A percentile compares a stretch with the other conserved stretches of the same genome.
phyloP scores from a whole-genome alignment of 2,797 vertebrate species.

The Xenops minutus region DNA sequence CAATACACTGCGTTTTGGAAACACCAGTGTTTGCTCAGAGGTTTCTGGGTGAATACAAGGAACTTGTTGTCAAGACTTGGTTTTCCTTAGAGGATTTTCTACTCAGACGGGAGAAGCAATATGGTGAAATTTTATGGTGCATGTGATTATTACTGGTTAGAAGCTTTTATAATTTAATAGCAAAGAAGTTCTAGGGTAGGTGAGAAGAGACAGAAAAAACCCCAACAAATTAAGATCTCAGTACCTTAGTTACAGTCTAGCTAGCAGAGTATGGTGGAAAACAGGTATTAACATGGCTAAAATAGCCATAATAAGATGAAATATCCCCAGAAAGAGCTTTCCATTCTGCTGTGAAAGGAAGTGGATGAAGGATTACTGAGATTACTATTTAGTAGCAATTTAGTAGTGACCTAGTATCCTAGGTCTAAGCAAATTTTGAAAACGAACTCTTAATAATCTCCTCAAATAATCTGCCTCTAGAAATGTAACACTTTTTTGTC shows the following conservation, averaged over 20 bases:
- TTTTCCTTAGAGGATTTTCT: background rate
- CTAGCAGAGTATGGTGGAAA: background rate
- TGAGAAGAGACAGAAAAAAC: fast-evolving
- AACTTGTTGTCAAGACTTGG: background rate
- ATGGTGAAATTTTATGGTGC: background rate
- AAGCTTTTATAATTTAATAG: background rate
- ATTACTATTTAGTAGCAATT: background rate
- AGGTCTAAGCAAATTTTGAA: background rate
- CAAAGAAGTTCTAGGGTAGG: background rate
- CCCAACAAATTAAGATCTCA: background rate
- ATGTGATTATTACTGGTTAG: background rate
- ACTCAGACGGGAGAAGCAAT: background rate
- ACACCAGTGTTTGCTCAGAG: background rate
- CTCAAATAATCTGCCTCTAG: background rate
- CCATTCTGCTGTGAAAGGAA: background rate
- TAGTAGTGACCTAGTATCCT: background rate
- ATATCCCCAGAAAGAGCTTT: background rate
- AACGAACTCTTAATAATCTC: background rate
- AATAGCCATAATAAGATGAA: background rate
- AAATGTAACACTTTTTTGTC: background rate
- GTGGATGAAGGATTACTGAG: background rate
- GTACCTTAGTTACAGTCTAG: background rate
- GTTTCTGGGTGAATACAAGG: background rate
- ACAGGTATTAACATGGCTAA: background rate
- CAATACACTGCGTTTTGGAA: background rate